Evolutionary conservation across 2,797 vertebrate genomes (phyloP).

Genomic region (Tenualosa thibaudeaui): DNA sequence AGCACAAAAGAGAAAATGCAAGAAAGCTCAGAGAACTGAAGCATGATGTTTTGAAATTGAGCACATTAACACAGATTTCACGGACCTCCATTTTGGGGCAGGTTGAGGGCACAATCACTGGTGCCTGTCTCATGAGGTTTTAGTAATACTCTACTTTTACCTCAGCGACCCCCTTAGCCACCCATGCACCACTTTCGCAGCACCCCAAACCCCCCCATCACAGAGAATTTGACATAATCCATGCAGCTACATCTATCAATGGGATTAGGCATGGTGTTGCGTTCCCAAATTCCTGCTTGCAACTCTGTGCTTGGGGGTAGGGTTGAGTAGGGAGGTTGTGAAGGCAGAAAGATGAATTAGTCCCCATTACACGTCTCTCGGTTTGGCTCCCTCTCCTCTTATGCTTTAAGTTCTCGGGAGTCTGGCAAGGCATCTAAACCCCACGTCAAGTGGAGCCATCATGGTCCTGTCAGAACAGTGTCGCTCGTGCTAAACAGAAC

Average conservation of each 20-base stretch:
- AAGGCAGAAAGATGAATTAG: neutral
- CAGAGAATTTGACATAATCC: slow-evolving; percentile 47
- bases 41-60: slow-evolving; percentile 30
- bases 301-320: neutral
- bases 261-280: slow-evolving; percentile 46
- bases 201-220: slow-evolving; percentile 41
- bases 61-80: slow-evolving; percentile 49
- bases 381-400: neutral
- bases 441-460: slow-evolving; percentile 3
- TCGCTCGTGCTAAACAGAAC: neutral
- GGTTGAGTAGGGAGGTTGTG: neutral
- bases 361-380: neutral
- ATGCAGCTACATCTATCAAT: slow-evolving; percentile 48
- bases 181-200: slow-evolving; percentile 33
- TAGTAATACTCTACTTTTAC: slow-evolving; percentile 44
- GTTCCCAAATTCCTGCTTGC: slow-evolving; percentile 30
- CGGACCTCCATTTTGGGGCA: slow-evolving; percentile 44
- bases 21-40: slow-evolving; percentile 9
- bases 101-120: slow-evolving; percentile 48
- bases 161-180: neutral
- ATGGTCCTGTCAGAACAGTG: neutral
- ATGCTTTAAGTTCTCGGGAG: neutral
- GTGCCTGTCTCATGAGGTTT: slow-evolving; percentile 37
- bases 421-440: neutral
- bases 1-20: neutral